Conservation (phyloP, 2,888 invertebrate genomes). For the Cataglyphis altisquamis region DNA sequence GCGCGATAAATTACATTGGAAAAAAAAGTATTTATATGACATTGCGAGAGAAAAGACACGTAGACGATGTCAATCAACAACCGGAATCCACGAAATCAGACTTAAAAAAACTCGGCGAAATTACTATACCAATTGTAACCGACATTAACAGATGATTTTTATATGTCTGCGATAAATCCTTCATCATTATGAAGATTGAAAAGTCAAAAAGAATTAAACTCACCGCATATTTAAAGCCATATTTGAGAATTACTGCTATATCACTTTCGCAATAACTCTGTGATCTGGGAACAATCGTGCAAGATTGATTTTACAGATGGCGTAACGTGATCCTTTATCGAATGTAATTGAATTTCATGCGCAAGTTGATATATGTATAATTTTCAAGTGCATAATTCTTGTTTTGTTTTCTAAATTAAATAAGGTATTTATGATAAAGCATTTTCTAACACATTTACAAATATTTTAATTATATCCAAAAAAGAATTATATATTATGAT, state of each 20-base stretch:
- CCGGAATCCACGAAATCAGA: not conserved
- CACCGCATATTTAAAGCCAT: constrained; percentile 80
- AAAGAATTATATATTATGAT: too few relatives aligned
- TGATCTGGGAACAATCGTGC: not conserved
- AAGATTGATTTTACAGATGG: constrained; percentile 72
- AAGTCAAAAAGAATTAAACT: constrained; percentile 70
- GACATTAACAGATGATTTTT: not conserved
- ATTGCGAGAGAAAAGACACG: constrained; percentile 71
- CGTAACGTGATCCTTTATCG: constrained; percentile 8
- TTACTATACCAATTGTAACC: not conserved
- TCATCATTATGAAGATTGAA: constrained; percentile 64
- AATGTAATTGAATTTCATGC: too few relatives aligned
- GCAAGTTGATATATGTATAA: too few relatives aligned
- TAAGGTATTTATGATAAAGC: too few relatives aligned
- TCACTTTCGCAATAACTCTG: constrained; percentile 56
- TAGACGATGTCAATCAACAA: constrained; percentile 64
- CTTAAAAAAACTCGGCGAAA: not conserved
- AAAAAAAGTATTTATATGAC: constrained; percentile 66
- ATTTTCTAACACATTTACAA: too few relatives aligned
- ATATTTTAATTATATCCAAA: too few relatives aligned
- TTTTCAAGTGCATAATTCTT: too few relatives aligned
- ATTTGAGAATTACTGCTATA: constrained; percentile 68
- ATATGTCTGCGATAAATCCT: constrained; percentile 4
- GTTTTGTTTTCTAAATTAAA: too few relatives aligned
- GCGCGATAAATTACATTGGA: constrained; percentile 28